Evolutionary conservation across 1,140 invertebrate species (phyloP), one percentile per base, ranked within the genome.

Genomic region (Dendroctonus ponderosae): DNA sequence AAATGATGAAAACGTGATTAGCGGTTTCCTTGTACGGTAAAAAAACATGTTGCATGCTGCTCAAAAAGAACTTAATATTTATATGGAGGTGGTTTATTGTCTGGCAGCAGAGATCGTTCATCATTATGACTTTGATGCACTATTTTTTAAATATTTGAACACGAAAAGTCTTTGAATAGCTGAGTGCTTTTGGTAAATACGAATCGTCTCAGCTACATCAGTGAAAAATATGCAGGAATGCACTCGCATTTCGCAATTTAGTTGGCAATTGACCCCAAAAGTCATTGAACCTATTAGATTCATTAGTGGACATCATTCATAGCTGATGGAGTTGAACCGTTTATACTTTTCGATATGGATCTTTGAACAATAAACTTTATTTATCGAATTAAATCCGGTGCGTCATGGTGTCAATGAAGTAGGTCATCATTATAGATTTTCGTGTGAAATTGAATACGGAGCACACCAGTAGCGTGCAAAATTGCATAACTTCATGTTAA

Each of bases 341-440:
- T 57, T 42, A 57, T 42, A n/a, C 54, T 11, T 57, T 57, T 57
- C 8, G n/a, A 43, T 42, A 57, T 42, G 52, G 38, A 53, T 53
- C 52, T 53, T 53, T 53, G 52, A 53, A 53, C 38, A 53, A 39
- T 53, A 39, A 53, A 53, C 9, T 38, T 6, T 53, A 53, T 12
- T 53, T 53, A 53, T 53, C 26, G 38, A 26, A 39, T 53, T 53
- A 39, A 15, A 5, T 26, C 9, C 54, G 12, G 11, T 57, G 11
- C 15, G 41, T 41, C 54, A 57, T 43, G 54, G 41, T 57, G 54
- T 57, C 41, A 42, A 43, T 43, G 41, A 57, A 57, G 41, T 57
- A 43, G 54, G 54, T 57, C 54, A n/a, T 42, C 41, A 57, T 57
- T 57, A 57, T 57, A 37, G 41, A 57, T 57, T 57, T 57, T 57